Conservation (phyloP, 2,797 vertebrate genomes). For the Megaceryle alcyon region DNA sequence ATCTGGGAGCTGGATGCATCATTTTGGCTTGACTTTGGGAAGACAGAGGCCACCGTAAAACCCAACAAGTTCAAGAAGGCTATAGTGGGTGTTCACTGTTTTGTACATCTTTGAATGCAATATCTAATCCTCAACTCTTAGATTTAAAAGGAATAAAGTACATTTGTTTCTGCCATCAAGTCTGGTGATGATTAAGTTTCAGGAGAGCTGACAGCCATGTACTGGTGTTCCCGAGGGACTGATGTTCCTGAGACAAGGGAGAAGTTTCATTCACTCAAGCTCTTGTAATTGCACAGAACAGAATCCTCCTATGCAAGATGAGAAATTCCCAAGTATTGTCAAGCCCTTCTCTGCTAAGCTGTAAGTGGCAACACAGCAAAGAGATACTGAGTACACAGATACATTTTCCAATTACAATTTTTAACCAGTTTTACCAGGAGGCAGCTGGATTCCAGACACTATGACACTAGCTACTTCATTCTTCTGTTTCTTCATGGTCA, state of each 20-base stretch:
- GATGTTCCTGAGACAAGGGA: neutral
- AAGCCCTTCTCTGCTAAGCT: neutral
- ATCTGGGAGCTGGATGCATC: neutral
- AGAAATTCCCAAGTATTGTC: neutral
- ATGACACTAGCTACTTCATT: neutral
- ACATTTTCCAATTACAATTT: neutral
- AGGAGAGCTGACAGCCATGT: neutral
- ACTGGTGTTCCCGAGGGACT: neutral
- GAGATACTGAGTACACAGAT: neutral
- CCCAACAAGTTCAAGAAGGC: neutral
- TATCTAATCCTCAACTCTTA: neutral
- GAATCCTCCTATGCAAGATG: neutral
- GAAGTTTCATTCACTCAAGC: neutral
- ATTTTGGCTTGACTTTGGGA: neutral
- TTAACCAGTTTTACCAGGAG: neutral
- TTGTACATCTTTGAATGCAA: neutral
- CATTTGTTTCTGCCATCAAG: neutral
- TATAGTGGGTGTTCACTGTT: neutral
- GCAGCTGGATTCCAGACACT: neutral
- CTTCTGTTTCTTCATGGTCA: neutral
- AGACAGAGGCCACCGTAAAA: neutral
- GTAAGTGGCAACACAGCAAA: neutral
- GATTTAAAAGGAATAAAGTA: neutral
- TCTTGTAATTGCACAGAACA: neutral
- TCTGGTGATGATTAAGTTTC: neutral